Evolutionary conservation across 2,797 vertebrate genomes (phyloP).

Genomic region (Epinephelus coioides): DNA sequence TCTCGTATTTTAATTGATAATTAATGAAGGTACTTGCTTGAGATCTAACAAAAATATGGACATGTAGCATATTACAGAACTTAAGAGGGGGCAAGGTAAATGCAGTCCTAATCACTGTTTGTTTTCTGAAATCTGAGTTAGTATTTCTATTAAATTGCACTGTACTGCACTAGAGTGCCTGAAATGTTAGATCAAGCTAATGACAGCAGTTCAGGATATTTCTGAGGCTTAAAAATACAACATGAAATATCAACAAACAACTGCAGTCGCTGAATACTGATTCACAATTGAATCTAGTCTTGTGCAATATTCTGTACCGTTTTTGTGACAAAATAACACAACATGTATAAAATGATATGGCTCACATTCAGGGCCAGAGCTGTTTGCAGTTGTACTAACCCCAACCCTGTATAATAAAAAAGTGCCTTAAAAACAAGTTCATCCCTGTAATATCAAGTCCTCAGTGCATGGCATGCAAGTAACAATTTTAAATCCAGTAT

Average conservation of each 20-base stretch:
- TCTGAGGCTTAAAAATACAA: background rate
- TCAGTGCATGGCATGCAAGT: slow-evolving; percentile 2
- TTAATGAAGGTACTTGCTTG: background rate
- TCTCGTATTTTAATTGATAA: background rate
- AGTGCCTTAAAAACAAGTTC: slow-evolving; percentile 21
- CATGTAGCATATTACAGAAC: fast-evolving
- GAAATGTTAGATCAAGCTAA: background rate
- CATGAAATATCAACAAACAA: background rate
- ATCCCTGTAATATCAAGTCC: slow-evolving; percentile 7
- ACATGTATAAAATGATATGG: slow-evolving; percentile 19
- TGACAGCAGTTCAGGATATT: background rate
- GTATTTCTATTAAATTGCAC: background rate
- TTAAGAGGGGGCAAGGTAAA: background rate
- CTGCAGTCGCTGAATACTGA: background rate
- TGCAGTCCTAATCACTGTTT: background rate
- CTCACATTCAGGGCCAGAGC: slow-evolving; percentile 33
- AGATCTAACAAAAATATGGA: background rate
- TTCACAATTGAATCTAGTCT: background rate
- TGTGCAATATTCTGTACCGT: slow-evolving; percentile 5
- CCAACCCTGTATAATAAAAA: slow-evolving; percentile 38
- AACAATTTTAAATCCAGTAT: slow-evolving; percentile 14
- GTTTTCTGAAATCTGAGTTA: background rate
- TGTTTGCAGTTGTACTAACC: background rate
- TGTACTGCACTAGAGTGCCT: background rate
- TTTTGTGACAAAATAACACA: slow-evolving; percentile 3